phyloP scores from a whole-genome alignment of 2,888 invertebrate species.

The Ennomos quercinarius region DNA sequence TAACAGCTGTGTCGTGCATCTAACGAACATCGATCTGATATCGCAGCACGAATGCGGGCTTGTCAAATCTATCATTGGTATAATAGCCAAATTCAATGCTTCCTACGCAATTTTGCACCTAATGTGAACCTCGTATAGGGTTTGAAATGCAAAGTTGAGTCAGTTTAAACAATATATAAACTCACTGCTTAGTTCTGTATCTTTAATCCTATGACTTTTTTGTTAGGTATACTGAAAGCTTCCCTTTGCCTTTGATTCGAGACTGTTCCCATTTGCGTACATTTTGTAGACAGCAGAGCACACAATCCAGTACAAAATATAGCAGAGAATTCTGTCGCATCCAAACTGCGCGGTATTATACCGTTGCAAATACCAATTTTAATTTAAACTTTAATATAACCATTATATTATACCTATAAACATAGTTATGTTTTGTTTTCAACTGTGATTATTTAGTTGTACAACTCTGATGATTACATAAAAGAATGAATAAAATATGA shows the following conservation, averaged over 20 bases:
- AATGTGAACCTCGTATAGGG: not conserved
- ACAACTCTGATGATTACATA: slow-evolving; percentile 85
- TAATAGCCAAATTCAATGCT: slow-evolving; percentile 15
- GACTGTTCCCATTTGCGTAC: slow-evolving; percentile 21
- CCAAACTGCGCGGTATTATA: slow-evolving; percentile 32
- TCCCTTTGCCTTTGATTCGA: slow-evolving; percentile 7
- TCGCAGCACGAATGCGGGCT: slow-evolving; percentile 15
- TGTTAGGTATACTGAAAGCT: not conserved
- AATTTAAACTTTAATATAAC: slow-evolving; percentile 66
- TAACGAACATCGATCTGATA: slow-evolving; percentile 18
- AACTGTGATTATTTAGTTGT: slow-evolving; percentile 87
- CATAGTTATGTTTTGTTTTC: slow-evolving; percentile 82
- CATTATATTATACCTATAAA: slow-evolving; percentile 60
- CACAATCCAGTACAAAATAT: slow-evolving; percentile 75
- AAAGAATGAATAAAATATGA: slow-evolving; percentile 83
- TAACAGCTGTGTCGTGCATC: slow-evolving; percentile 20
- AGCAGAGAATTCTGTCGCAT: slow-evolving; percentile 34
- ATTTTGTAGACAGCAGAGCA: slow-evolving; percentile 67
- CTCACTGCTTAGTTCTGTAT: slow-evolving; percentile 10
- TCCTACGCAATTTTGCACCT: slow-evolving; percentile 1
- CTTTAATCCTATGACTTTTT: slow-evolving; percentile 8
- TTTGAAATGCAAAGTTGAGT: not conserved
- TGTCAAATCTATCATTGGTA: slow-evolving; percentile 10
- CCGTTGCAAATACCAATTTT: slow-evolving; percentile 60
- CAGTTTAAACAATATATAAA: not conserved